Evolutionary conservation across 2,113 vertebrate species (phyloP).

Genomic region (Gallinago undulata): DNA sequence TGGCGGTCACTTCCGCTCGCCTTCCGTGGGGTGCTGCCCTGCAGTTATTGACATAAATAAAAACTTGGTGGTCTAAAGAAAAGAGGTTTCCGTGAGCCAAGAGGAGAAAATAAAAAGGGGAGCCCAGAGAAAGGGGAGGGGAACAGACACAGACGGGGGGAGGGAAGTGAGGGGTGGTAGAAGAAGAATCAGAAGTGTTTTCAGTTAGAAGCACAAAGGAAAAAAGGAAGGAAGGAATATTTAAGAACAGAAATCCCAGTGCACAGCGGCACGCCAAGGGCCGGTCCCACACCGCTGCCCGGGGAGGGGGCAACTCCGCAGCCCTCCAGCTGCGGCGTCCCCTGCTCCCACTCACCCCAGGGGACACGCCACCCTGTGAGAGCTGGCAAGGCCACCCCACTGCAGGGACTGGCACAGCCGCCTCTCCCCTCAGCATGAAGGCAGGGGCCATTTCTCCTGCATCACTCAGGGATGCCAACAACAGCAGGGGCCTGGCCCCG

Average conservation of each 20-base stretch:
- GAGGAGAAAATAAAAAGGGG: conserved; percentile 67
- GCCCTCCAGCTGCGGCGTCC: not conserved
- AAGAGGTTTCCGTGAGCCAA: conserved; percentile 82
- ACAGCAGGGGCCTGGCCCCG: not conserved
- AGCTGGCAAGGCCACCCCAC: rapidly evolving
- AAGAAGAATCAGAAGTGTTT: conserved; percentile 80
- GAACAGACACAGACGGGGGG: conserved; percentile 38
- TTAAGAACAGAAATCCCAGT: conserved; percentile 1
- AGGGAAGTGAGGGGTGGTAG: conserved; percentile 62
- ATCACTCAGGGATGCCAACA: not conserved
- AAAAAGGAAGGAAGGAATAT: conserved; percentile 50
- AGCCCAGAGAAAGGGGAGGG: conserved; percentile 64
- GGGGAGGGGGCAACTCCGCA: not conserved
- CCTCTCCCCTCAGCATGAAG: not conserved
- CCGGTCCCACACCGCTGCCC: rapidly evolving
- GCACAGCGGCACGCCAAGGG: not conserved
- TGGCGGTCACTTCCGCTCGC: conserved; percentile 82
- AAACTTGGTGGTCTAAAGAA: conserved; percentile 95
- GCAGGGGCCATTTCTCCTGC: not conserved
- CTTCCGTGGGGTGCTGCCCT: conserved; percentile 86
- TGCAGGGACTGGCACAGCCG: not conserved
- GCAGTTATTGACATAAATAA: conserved; percentile 99
- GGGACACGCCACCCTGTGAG: rapidly evolving
- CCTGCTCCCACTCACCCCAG: not conserved
- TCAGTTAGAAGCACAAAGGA: conserved; percentile 73